Conservation (phyloP, 1,140 invertebrate genomes). For the Drosophila kanapiae region DNA sequence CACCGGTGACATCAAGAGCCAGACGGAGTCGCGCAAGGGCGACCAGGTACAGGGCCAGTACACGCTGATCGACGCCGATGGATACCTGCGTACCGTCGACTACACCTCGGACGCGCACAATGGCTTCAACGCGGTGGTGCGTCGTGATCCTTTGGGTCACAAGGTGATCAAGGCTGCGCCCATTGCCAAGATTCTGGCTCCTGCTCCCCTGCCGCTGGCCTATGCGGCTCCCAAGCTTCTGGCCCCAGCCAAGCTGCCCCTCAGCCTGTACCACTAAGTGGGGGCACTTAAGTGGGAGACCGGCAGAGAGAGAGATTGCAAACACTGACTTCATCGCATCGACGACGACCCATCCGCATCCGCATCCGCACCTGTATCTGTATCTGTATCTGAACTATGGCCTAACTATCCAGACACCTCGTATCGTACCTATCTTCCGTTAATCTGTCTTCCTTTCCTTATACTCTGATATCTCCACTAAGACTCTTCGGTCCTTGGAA, state of each 20-base stretch:
- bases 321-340: slow-evolving; percentile 79
- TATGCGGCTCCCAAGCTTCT: slow-evolving; percentile 67
- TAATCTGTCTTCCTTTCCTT: slow-evolving; percentile 23
- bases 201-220: slow-evolving; percentile 52
- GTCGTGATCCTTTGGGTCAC: slow-evolving; percentile 84
- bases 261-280: slow-evolving; percentile 63
- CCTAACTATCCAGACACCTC: slow-evolving; percentile 27
- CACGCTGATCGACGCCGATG: slow-evolving; percentile 87
- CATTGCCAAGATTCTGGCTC: slow-evolving; percentile 54
- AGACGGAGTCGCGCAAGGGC: slow-evolving; percentile 86
- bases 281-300: not conserved
- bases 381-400: slow-evolving; percentile 42
- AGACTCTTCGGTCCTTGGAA: slow-evolving; percentile 45
- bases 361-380: slow-evolving; percentile 33
- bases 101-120: slow-evolving; percentile 88
- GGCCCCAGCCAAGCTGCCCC: slow-evolving; percentile 61
- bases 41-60: slow-evolving; percentile 87
- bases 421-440: slow-evolving; percentile 31
- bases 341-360: slow-evolving; percentile 60
- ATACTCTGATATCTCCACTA: slow-evolving; percentile 32
- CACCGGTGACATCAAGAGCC: slow-evolving; percentile 87
- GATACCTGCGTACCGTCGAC: slow-evolving; percentile 88
- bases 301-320: slow-evolving; percentile 60
- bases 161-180: slow-evolving; percentile 85
- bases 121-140: slow-evolving; percentile 86